Percentiles rank a stretch among this genome's conserved stretches.
Conservation (phyloP, 2,797 vertebrate species). For the Podarcis lilfordi region DNA sequence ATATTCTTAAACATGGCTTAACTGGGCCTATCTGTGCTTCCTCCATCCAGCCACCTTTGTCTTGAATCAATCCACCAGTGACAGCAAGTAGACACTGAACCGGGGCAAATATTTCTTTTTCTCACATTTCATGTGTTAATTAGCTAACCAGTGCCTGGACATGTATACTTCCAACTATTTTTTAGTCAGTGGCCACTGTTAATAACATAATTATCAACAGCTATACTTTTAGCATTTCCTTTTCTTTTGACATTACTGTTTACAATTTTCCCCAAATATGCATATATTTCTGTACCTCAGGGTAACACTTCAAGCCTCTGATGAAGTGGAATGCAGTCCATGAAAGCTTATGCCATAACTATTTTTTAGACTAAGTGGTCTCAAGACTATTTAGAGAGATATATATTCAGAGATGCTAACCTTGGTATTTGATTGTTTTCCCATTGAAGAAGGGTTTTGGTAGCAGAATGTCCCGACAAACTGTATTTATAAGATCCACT, state of each 20-base stretch:
- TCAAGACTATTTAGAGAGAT: background rate
- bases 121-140: background rate
- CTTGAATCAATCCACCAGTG: background rate
- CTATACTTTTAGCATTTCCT: background rate
- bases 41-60: background rate
- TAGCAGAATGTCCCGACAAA: conserved; percentile 79
- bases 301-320: background rate
- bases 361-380: background rate
- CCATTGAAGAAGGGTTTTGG: conserved; percentile 83
- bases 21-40: background rate
- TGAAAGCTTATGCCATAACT: background rate
- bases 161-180: background rate
- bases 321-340: background rate
- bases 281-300: background rate
- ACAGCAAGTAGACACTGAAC: background rate
- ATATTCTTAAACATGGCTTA: background rate
- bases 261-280: background rate
- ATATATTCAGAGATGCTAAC: conserved; percentile 74
- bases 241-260: background rate
- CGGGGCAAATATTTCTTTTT: background rate
- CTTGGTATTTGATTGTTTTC: conserved; percentile 90
- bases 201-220: background rate
- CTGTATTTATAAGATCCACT: conserved; percentile 69
- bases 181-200: background rate
- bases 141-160: background rate